phyloP scores from a whole-genome alignment of 2,888 invertebrate genomes.

The Siphonodentalium dalli region DNA sequence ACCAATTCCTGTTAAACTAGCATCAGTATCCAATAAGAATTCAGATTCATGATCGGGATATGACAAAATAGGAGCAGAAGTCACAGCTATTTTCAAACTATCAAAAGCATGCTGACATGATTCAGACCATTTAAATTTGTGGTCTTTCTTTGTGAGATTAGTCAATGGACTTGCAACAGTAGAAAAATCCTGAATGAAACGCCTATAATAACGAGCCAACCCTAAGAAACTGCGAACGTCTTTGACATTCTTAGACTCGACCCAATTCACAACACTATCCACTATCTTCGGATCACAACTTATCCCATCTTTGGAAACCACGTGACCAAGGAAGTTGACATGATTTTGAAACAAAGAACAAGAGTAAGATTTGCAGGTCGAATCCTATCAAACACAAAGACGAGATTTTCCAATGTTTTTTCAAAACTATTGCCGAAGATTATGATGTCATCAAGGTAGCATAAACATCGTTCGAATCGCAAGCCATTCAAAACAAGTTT shows the following conservation, averaged over 20 bases:
- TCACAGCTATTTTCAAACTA: too few species aligned
- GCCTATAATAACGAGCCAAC: constrained; percentile 32
- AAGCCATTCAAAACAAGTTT: constrained; percentile 10
- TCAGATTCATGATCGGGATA: too few species aligned
- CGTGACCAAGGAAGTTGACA: constrained; percentile 34
- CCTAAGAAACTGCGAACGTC: constrained; percentile 29
- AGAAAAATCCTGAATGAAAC: constrained; percentile 30
- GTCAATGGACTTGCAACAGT: constrained; percentile 29
- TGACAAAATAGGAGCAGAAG: too few species aligned
- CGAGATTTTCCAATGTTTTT: too few species aligned
- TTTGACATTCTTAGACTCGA: constrained; percentile 16
- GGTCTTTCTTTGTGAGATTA: constrained; percentile 14
- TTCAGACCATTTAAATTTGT: constrained; percentile 17
- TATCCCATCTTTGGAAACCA: constrained; percentile 24
- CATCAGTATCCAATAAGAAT: constrained; percentile 15
- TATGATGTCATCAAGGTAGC: constrained; percentile 15
- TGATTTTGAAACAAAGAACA: constrained; percentile 26
- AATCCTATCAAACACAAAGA: too few species aligned
- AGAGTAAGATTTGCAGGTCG: too few species aligned
- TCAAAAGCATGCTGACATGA: constrained; percentile 14
- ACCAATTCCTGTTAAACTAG: constrained; percentile 11
- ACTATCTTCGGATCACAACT: constrained; percentile 26
- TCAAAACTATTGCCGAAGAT: too few species aligned
- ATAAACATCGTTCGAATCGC: constrained; percentile 17
- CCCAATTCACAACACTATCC: constrained; percentile 23